These are phyloP conservation scores for Neodon shergylaensis DNA, from an alignment of 2,113 vertebrate genomes.

Conservation along the genomic window DNA sequence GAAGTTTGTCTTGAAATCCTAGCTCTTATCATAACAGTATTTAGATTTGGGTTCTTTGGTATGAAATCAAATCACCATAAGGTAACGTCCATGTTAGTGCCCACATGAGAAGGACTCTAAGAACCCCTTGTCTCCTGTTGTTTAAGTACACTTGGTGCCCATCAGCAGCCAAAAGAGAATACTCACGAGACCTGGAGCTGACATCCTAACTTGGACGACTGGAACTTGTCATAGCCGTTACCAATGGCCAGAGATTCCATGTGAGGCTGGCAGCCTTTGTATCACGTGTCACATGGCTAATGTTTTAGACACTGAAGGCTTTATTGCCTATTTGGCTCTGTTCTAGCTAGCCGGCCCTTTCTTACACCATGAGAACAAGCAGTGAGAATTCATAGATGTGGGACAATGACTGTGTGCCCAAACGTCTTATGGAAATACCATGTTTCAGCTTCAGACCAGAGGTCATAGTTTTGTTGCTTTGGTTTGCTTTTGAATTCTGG, in stretches of 20 bases:
- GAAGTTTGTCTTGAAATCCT: not conserved
- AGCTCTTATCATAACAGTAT: not conserved
- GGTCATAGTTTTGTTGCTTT: not conserved
- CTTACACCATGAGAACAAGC: not conserved
- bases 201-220: too few species aligned
- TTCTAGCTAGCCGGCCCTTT: not conserved
- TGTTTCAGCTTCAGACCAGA: not conserved
- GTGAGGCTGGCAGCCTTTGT: not conserved
- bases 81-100: not conserved
- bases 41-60: not conserved
- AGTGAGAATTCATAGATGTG: not conserved
- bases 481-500: not conserved
- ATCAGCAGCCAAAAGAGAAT: not conserved
- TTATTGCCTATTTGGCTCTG: not conserved
- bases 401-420: not conserved
- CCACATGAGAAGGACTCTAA: not conserved
- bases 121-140: too few species aligned
- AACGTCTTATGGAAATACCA: not conserved
- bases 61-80: not conserved
- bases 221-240: not conserved
- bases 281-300: not conserved
- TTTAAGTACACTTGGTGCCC: not conserved
- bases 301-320: not conserved
- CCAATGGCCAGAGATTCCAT: not conserved
- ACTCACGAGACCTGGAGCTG: not conserved